Percentiles rank a stretch among this genome's conserved stretches.
These are phyloP conservation scores for Chionis minor DNA, from an alignment of 2,113 vertebrate genomes.

Conservation along the genomic window DNA sequence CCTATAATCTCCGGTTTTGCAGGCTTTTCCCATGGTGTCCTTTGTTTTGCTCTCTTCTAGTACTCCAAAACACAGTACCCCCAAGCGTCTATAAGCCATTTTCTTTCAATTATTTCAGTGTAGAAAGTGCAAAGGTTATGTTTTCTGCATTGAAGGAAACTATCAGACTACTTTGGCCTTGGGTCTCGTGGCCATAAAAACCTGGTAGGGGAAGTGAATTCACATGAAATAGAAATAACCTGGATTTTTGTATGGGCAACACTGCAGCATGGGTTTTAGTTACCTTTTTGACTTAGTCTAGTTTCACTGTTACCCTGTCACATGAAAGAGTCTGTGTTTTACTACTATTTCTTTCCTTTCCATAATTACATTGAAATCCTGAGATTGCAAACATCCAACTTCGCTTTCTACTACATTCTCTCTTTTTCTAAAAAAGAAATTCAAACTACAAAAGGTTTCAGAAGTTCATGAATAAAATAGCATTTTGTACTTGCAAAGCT, in stretches of 20 bases:
- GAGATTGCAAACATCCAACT: not conserved
- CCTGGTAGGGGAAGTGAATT: not conserved
- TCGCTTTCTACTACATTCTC: not conserved
- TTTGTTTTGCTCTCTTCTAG: not conserved
- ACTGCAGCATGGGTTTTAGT: not conserved
- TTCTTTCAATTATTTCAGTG: constrained; percentile 5
- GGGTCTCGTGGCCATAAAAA: not conserved
- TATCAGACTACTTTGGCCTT: constrained; percentile 7
- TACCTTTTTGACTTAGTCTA: not conserved
- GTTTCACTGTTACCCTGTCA: not conserved
- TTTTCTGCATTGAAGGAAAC: constrained; percentile 19
- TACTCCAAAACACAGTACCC: not conserved
- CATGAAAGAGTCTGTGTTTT: not conserved
- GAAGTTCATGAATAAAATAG: constrained; percentile 7
- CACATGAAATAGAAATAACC: constrained; percentile 34
- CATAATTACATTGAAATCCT: not conserved
- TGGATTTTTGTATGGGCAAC: not conserved
- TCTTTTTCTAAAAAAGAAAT: not conserved
- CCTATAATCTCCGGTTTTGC: not conserved
- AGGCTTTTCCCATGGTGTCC: not conserved
- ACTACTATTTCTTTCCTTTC: not conserved
- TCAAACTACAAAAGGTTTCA: not conserved
- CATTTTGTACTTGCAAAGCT: not conserved
- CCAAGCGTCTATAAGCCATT: not conserved
- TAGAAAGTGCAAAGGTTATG: not conserved